Evolutionary conservation across 2,888 invertebrate species (phyloP).

Genomic region (Acanthacorydalis orientalis): DNA sequence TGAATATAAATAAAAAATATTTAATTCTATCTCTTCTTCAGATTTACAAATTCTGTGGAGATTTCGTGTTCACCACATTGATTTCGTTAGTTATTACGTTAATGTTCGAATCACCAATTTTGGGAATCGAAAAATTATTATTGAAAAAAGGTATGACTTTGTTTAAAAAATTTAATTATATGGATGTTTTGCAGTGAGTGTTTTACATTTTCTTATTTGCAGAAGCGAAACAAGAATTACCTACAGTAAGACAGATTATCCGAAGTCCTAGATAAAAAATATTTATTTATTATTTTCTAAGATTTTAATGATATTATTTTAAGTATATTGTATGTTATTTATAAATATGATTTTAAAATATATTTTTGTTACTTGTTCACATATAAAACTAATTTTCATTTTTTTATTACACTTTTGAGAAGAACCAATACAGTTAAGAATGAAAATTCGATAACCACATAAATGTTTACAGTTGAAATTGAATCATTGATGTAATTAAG

Average conservation of each 20-base stretch:
- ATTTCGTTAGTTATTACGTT: conserved; percentile 26
- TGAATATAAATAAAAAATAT: neutral
- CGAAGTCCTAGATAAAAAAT: neutral
- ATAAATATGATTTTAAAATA: too few relatives aligned
- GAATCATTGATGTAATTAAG: too few relatives aligned
- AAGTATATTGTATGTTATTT: too few relatives aligned
- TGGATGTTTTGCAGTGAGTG: too few relatives aligned
- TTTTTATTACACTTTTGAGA: too few relatives aligned
- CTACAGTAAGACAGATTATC: neutral
- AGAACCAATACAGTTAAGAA: too few relatives aligned
- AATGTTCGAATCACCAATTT: conserved; percentile 30
- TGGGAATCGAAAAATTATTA: conserved; percentile 25
- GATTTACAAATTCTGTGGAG: conserved; percentile 28
- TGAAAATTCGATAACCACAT: too few relatives aligned
- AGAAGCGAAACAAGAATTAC: neutral
- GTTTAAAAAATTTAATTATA: too few relatives aligned
- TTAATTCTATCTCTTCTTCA: conserved; percentile 9
- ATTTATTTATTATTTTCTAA: neutral
- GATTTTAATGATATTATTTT: too few relatives aligned
- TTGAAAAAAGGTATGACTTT: conserved; percentile 10
- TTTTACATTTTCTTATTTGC: neutral
- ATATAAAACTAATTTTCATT: too few relatives aligned
- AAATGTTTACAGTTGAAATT: too few relatives aligned
- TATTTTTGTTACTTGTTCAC: too few relatives aligned
- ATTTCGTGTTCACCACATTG: conserved; percentile 23